Evolutionary conservation across 64 coral and sea anemone species (phyloP).

Genomic region (Stichodactyla helianthus): DNA sequence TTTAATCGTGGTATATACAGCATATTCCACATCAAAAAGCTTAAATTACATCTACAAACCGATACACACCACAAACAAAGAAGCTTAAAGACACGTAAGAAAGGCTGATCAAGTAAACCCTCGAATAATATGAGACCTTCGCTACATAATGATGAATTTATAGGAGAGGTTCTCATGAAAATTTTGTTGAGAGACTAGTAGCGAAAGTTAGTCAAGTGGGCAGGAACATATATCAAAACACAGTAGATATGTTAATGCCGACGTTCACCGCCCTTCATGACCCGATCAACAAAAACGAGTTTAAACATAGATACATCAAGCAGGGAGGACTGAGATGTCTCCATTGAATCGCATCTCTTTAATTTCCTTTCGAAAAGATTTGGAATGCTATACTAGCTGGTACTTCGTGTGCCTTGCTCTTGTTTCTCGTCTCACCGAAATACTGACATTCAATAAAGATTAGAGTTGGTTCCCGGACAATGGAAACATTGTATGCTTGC

Average conservation of each 20-base stretch:
- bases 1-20: background rate
- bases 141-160: no score
- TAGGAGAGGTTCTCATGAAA: no score
- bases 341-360: background rate
- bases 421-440: background rate
- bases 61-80: background rate
- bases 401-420: background rate
- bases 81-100: background rate
- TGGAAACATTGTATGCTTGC: background rate
- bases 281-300: background rate
- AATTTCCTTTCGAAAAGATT: background rate
- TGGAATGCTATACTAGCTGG: background rate
- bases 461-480: background rate
- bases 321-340: background rate
- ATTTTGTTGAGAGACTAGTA: background rate
- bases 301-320: background rate
- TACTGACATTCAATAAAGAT: background rate
- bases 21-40: background rate
- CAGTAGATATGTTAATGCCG: background rate
- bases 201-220: background rate
- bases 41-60: background rate
- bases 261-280: background rate
- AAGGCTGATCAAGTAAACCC: no score
- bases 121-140: no score
- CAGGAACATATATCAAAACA: background rate